Percentiles rank a stretch among this genome's conserved stretches.
Conservation (phyloP, 2,797 vertebrate genomes). For the Oryzias sinensis region DNA sequence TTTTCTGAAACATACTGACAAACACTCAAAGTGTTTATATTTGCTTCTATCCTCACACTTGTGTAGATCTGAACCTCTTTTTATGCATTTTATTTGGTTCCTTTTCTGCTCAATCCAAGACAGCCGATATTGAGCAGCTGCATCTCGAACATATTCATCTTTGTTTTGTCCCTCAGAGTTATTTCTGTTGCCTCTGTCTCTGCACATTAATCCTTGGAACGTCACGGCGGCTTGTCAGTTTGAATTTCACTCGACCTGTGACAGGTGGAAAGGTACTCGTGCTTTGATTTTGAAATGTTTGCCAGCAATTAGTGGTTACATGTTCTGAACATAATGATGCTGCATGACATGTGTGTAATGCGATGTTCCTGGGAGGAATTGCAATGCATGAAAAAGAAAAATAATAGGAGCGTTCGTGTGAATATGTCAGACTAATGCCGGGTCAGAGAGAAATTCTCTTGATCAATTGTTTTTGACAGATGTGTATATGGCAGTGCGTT, state of each 20-base stretch:
- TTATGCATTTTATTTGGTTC: not conserved
- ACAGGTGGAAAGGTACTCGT: not conserved
- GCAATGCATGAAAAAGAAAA: too few species aligned
- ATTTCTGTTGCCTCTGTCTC: not conserved
- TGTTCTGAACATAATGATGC: slow-evolving; percentile 5
- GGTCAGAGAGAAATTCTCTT: too few species aligned
- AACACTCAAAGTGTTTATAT: not conserved
- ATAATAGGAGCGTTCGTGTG: too few species aligned
- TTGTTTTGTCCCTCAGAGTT: not conserved
- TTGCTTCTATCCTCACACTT: not conserved
- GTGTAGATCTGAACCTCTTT: too few species aligned
- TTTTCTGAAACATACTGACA: not conserved
- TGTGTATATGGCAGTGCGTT: too few species aligned
- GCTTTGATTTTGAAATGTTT: not conserved
- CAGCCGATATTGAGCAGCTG: slow-evolving; percentile 1
- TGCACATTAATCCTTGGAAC: not conserved
- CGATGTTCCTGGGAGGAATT: not conserved
- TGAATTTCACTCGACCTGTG: not conserved
- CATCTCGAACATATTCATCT: slow-evolving; percentile 18
- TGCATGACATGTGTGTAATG: slow-evolving; percentile 1
- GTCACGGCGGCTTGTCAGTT: too few species aligned
- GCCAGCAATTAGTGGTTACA: not conserved
- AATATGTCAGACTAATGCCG: too few species aligned
- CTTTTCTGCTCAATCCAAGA: not conserved
- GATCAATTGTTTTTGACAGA: too few species aligned